Conservation (phyloP, 2,797 vertebrate genomes). For the Danio tinwini region DNA sequence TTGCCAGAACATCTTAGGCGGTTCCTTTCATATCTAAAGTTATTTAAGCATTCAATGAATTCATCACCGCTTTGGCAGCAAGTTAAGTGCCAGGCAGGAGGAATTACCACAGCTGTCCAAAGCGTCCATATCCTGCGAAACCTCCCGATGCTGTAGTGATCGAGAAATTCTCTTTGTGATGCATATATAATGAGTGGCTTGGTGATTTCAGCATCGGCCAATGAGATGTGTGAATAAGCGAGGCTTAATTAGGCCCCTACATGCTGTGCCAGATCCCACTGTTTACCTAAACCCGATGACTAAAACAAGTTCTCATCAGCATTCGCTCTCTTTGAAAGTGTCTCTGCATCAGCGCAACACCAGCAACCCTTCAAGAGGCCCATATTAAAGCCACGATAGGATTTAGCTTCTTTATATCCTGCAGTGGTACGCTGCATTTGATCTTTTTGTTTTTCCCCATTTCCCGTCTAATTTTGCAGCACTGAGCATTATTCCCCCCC, state of each 20-base stretch:
- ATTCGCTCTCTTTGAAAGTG: constrained; percentile 38
- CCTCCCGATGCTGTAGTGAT: constrained; percentile 22
- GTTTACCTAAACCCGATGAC: constrained; percentile 40
- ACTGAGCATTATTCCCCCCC: background rate
- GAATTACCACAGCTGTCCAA: constrained; percentile 57
- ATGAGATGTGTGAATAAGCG: constrained; percentile 24
- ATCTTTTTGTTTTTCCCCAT: constrained; percentile 6
- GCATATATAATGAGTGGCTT: constrained; percentile 2
- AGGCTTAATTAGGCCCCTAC: constrained; percentile 41
- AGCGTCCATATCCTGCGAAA: constrained; percentile 28
- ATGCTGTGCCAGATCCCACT: constrained; percentile 39
- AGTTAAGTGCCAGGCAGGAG: constrained; percentile 34
- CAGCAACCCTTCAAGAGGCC: background rate
- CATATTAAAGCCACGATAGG: background rate
- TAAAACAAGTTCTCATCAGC: constrained; percentile 37
- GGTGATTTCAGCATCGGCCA: constrained; percentile 27
- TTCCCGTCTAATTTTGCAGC: constrained; percentile 31
- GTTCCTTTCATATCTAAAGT: constrained; percentile 50
- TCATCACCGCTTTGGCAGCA: constrained; percentile 46
- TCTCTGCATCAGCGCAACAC: background rate
- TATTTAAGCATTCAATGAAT: constrained; percentile 51
- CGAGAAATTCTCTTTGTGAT: constrained; percentile 23
- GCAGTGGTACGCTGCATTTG: background rate
- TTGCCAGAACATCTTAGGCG: constrained; percentile 49
- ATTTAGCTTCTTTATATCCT: constrained; percentile 8